phyloP scores from a whole-genome alignment of 1,140 invertebrate species.

The Temnothorax longispinosus region DNA sequence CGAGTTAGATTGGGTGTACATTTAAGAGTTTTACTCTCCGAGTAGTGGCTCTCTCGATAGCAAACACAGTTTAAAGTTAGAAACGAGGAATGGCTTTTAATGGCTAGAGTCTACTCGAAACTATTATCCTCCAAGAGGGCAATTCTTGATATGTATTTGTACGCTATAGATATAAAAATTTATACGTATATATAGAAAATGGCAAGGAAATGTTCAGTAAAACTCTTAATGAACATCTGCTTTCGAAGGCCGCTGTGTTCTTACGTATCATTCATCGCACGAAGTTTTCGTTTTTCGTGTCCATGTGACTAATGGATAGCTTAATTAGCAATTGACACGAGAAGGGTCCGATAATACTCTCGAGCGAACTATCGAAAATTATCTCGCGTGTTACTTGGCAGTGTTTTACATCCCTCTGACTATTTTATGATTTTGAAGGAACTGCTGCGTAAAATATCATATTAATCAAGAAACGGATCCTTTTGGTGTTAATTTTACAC shows the following conservation, averaged over 20 bases:
- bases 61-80: not conserved
- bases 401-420: not conserved
- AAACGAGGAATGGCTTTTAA: not conserved
- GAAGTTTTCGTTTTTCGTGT: constrained; percentile 16
- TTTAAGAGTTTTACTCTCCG: constrained; percentile 19
- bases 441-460: not conserved
- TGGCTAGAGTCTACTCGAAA: not conserved
- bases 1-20: constrained; percentile 19
- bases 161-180: constrained; percentile 34
- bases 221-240: constrained; percentile 9
- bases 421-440: not conserved
- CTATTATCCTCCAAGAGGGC: not conserved
- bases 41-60: constrained; percentile 15
- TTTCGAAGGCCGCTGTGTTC: constrained; percentile 42
- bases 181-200: constrained; percentile 8
- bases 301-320: not conserved
- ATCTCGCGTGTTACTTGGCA: not conserved
- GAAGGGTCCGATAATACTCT: not conserved
- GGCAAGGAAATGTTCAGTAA: constrained; percentile 15
- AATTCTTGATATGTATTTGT: constrained; percentile 1
- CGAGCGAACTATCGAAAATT: not conserved
- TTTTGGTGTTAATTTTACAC: constrained; percentile 2
- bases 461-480: not conserved
- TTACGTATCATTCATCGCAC: constrained; percentile 16
- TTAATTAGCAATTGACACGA: constrained; percentile 15